Evolutionary conservation across 2,113 vertebrate species (phyloP), one percentile per base, ranked within the genome.

Genomic region (Callocephalon fimbriatum): DNA sequence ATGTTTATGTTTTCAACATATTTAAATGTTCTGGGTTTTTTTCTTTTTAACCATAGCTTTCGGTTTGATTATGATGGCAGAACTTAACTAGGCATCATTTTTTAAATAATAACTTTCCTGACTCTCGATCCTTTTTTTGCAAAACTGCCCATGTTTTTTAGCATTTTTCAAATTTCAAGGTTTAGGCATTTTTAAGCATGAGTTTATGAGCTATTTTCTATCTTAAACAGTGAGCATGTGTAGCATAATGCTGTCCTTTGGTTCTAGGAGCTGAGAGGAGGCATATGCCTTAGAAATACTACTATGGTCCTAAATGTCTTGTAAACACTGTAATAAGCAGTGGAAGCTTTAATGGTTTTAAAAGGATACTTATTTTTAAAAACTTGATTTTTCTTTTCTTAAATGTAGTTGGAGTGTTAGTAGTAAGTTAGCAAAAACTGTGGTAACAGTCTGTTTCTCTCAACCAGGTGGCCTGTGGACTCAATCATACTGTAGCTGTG

Each of bases 401-500:
- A 22, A 44, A n/a, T 8, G 8, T 19, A 20, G 9, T 38, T 40
- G 11, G 4, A 16, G 1, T 82, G 29, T 86, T 63, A 47, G 20
- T 18, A 62, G 10, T n/a, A 42, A 65, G 27, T 27, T 58, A 63
- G 38, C 12, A 50, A 21, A 67, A 72, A 11, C 37, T n/a, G 70
- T 68, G 35, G 14, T 35, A 86, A 15, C 67, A 58, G 38, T 5
- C 1, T 48, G 3, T 83, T 96, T 63, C 42, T 94, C 20, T 92
- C 68, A 62, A 65, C 21, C 71, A 99, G 98, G 98, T 99, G 92
- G 98, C 98, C 63, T 99, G 98, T 96, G 98, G 98, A 22, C 97
- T 99, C 77, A 99, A 99, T 89, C 98, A 99, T 62, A 99, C 98
- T 6, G 93, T 99, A 23, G 98, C 98, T 6, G 98, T 99, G n/a